phyloP scores from a whole-genome alignment of 2,113 vertebrate species.

The Channa maculata region DNA sequence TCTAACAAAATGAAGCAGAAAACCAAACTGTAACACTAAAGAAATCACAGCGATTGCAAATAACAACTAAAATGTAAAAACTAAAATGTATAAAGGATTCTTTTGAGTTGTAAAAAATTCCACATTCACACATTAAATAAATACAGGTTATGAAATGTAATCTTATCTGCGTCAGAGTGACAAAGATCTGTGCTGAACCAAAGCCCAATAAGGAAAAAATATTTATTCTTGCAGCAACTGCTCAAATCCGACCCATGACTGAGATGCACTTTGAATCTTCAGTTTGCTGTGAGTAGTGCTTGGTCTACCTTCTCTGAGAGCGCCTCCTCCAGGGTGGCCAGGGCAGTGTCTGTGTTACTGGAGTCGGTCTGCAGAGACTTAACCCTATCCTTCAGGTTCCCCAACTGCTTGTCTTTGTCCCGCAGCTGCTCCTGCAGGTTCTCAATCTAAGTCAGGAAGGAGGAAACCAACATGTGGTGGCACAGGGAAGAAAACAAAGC shows the following conservation, averaged over 20 bases:
- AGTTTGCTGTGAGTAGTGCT: background rate
- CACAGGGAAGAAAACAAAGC: background rate
- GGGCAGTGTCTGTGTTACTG: conserved; percentile 98
- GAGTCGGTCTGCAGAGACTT: conserved; percentile 98
- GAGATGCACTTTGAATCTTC: background rate
- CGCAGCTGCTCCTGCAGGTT: conserved; percentile 98
- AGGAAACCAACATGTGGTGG: background rate
- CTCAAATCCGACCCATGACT: background rate
- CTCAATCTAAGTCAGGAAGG: conserved; percentile 88
- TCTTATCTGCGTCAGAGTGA: background rate
- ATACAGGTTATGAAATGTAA: background rate
- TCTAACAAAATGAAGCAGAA: background rate
- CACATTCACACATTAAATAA: background rate
- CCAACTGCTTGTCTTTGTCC: conserved; percentile 98
- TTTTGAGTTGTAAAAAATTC: background rate
- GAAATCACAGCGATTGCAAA: conserved; percentile 1
- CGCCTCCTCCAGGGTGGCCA: conserved; percentile 96
- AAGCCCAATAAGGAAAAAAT: background rate
- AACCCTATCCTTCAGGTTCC: conserved; percentile 96
- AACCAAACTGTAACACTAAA: background rate
- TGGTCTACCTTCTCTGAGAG: conserved; percentile 93
- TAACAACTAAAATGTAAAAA: background rate
- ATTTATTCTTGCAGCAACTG: background rate
- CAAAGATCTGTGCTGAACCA: background rate
- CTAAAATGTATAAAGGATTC: too few species aligned